A percentile compares a stretch with the other conserved stretches of the same genome.
These are phyloP conservation scores for Tetranychus truncatus DNA, from an alignment of 2,888 invertebrate genomes.

Conservation along the genomic window DNA sequence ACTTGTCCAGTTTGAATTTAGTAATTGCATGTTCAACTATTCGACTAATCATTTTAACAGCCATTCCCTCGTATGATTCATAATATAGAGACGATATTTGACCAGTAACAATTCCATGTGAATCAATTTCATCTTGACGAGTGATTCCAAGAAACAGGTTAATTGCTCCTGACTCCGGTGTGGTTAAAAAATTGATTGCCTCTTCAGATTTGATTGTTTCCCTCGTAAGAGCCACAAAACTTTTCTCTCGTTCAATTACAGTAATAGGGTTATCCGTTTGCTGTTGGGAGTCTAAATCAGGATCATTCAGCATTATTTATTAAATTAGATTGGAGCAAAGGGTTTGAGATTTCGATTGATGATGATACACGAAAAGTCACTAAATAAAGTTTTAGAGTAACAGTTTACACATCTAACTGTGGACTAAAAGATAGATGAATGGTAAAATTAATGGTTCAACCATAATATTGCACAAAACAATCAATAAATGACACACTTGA, in stretches of 20 bases:
- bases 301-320: background rate
- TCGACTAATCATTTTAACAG: slow-evolving; percentile 51
- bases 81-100: slow-evolving; percentile 73
- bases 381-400: too few relatives aligned
- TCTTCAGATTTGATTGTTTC: slow-evolving; percentile 13
- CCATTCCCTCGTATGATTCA: slow-evolving; percentile 85
- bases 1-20: slow-evolving; percentile 58
- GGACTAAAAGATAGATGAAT: too few relatives aligned
- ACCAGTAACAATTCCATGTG: slow-evolving; percentile 21
- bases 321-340: background rate
- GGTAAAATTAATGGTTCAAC: too few relatives aligned
- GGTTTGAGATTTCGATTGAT: too few relatives aligned
- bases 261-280: background rate
- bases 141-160: slow-evolving; percentile 78
- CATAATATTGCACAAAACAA: too few relatives aligned
- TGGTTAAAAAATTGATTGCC: slow-evolving; percentile 28
- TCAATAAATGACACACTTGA: too few relatives aligned
- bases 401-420: too few relatives aligned
- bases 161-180: slow-evolving; percentile 55
- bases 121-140: slow-evolving; percentile 33
- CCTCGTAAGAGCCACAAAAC: slow-evolving; percentile 7
- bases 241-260: background rate
- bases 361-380: too few relatives aligned
- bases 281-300: background rate
- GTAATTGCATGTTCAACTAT: slow-evolving; percentile 53